Base-by-base conservation (phyloP, 2,888 invertebrate genomes). In the Polyommatus iphigenia region DNA sequence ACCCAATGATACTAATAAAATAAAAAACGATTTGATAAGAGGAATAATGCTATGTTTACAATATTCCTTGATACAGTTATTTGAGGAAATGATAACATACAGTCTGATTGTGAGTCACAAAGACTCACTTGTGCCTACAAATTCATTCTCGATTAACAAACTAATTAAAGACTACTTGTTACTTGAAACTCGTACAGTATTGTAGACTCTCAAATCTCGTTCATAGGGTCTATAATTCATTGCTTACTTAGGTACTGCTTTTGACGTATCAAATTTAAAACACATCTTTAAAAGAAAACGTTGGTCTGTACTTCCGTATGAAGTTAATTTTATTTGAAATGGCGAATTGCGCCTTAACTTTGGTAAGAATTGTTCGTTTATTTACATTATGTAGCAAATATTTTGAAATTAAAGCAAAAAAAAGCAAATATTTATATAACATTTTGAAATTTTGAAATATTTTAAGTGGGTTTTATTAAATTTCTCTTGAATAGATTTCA, bases 401-500 rank as follows among this genome's bases (percentile, higher is more conserved):
- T 41, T 32, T 15, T n/a, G n/a, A n/a, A n/a, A n/a, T n/a, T n/a
- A n/a, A n/a, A n/a, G n/a, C n/a, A n/a, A n/a, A n/a, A n/a, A n/a
- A n/a, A n/a, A n/a, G n/a, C n/a, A n/a, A n/a, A 15, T 76, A 18
- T 50, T 54, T 3, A 6, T 36, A 36, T 36, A 36, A 36, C 6
- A 36, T 36, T 36, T 36, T 36, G 36, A 36, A 36, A 20, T 75
- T 75, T 50, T 8, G 0, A 75, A 75, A 72, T 72, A 72, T 72
- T 72, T 36, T 41, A 41, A 73, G 46, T 54, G 24, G 29, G 54
- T 50, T 75, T 71, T 77, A 71, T 50, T n/a, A 73, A 78, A 78
- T 78, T 73, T 78, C 78, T 78, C 78, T 78, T 78, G 73, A 78
- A 78, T 78, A 78, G 73, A 78, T 78, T 78, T 78, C 73, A 78